Conservation (phyloP, 92 coral and sea anemone species). For the Ricordea florida region DNA sequence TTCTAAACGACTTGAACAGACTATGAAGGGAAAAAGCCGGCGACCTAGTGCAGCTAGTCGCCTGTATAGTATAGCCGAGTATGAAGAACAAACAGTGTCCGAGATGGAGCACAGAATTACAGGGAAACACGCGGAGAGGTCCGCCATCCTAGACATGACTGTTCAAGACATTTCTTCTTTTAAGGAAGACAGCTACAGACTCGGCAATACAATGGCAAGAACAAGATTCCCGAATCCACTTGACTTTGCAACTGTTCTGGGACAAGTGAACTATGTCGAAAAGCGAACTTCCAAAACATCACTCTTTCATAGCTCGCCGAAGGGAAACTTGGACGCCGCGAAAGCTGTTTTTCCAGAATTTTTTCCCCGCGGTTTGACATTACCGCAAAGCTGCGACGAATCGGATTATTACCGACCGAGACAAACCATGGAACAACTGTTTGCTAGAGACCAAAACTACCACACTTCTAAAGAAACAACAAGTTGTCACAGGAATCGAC, state of each 20-base stretch:
- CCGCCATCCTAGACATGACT: too few relatives aligned
- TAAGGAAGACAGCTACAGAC: too few relatives aligned
- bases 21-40: neutral
- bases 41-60: neutral
- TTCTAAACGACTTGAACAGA: too few relatives aligned
- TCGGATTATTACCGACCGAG: neutral
- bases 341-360: constrained; percentile 20
- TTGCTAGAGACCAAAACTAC: too few relatives aligned
- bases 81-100: too few relatives aligned
- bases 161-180: too few relatives aligned
- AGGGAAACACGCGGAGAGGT: too few relatives aligned
- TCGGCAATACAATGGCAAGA: too few relatives aligned
- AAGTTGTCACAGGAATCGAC: neutral
- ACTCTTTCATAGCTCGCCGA: neutral
- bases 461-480: too few relatives aligned
- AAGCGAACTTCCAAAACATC: neutral
- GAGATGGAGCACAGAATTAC: too few relatives aligned
- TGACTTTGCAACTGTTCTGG: neutral
- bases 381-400: too few relatives aligned
- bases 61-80: too few relatives aligned
- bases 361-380: constrained; percentile 5
- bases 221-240: neutral
- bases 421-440: constrained; percentile 9
- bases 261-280: neutral
- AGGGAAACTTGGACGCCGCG: neutral